These are phyloP conservation scores for Antennarius striatus DNA, from an alignment of 2,113 vertebrate species.

Conservation along the genomic window DNA sequence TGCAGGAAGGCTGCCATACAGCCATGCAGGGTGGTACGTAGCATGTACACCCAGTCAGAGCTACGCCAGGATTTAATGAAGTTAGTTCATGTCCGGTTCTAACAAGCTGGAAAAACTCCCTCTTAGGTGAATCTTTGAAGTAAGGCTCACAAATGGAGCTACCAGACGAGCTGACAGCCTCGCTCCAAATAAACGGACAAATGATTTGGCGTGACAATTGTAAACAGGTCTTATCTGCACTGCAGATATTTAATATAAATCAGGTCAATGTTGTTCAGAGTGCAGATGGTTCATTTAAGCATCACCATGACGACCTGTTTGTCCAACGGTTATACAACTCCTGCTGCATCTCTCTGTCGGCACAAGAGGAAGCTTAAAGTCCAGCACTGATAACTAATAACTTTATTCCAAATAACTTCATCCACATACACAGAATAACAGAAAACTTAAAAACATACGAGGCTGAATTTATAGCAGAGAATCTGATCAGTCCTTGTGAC, in stretches of 20 bases:
- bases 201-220: no score
- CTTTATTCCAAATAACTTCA: conserved; percentile 42
- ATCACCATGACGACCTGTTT: conserved; percentile 14
- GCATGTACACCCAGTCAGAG: conserved; percentile 31
- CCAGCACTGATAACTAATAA: conserved; percentile 25
- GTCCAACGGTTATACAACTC: neutral
- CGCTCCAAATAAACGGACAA: no score
- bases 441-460: conserved; percentile 38
- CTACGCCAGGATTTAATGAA: neutral
- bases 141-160: conserved; percentile 1
- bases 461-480: conserved; percentile 28
- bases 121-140: neutral
- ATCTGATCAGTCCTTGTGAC: conserved; percentile 1
- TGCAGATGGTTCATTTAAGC: conserved; percentile 4
- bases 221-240: conserved; percentile 33
- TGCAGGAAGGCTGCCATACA: no score
- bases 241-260: conserved; percentile 26
- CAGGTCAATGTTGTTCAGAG: neutral
- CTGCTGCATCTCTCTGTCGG: neutral
- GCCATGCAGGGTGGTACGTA: neutral
- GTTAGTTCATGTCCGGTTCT: neutral
- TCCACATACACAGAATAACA: conserved; percentile 38
- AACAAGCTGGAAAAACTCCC: conserved; percentile 2
- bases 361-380: conserved; percentile 1
- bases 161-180: conserved; percentile 12